Evolutionary conservation across 2,888 invertebrate genomes (phyloP), one percentile per base, ranked within the genome.

Genomic region (Hypolimnas misippus): DNA sequence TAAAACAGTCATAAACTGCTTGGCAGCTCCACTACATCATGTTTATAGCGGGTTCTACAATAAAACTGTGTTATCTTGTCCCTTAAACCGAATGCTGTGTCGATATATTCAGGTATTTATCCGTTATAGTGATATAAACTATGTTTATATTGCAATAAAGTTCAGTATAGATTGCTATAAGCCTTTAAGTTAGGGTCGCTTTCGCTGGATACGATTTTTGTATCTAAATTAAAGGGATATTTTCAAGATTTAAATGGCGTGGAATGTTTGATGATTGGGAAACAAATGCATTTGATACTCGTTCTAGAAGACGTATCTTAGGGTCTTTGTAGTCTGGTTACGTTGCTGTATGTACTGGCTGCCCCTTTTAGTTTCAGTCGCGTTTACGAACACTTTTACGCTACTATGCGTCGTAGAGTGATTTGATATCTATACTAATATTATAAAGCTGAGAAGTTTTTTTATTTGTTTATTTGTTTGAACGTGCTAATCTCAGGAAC

Each of bases 1-100:
- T 70, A 70, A 70, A 70, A 63, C 57, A 53, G 62, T 60, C 65
- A 62, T 70, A 70, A 68, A 67, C 68, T 63, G 59, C 53, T 68
- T 64, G 58, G 61, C 58, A 54, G 70, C 50, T 61, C 38, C 50
- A 61, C 50, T 65, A 66, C 65, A 66, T 66, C 59, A 66, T 66
- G 65, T 66, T 66, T 66, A 66, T 63, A 50, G 63, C 59, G 17
- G 44, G 12, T 17, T 42, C 60, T 40, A 61, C 65, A 63, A 60
- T 63, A 63, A 63, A 63, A 63, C 51, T 55, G 29, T 16, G 59
- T 46, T 61, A 64, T 64, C 64, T 61, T 46, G 65, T 59, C 52
- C 56, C 50, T 51, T 49, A 58, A 51, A 46, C 50, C 49, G 49
- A 58, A 53, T 19, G 40, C 56, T 52, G 42, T 49, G 49, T 49